These are phyloP conservation scores for Mnemiopsis leidyi DNA, from an alignment of 37 sponge, comb jelly and placozoan genomes.

Conservation along the genomic window DNA sequence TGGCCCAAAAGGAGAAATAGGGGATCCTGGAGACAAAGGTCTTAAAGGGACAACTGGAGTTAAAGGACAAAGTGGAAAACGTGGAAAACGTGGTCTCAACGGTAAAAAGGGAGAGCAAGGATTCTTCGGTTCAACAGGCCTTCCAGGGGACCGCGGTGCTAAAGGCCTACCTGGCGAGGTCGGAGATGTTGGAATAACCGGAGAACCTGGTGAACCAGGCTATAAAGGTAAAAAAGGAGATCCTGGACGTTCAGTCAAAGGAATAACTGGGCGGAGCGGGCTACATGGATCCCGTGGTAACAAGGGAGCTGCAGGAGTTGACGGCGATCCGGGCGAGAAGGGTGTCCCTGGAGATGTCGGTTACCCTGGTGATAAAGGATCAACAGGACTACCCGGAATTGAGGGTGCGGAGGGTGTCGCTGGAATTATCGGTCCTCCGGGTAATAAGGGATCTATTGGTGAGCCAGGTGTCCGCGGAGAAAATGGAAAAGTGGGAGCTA, in stretches of 20 bases:
- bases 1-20: constrained; percentile 2
- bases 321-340: not conserved
- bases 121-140: not conserved
- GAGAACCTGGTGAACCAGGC: not conserved
- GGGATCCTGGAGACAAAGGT: not conserved
- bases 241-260: not conserved
- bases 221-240: not conserved
- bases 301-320: not conserved
- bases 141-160: not conserved
- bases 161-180: not conserved
- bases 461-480: not conserved
- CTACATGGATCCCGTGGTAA: not conserved
- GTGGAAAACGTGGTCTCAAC: not conserved
- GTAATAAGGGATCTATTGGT: not conserved
- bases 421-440: not conserved
- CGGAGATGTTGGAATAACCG: not conserved
- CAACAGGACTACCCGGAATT: not conserved
- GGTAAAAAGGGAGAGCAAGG: not conserved
- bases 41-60: not conserved
- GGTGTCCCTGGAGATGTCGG: not conserved
- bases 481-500: not conserved
- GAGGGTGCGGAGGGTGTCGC: not conserved
- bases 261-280: not conserved
- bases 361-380: not conserved
- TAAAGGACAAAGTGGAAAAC: not conserved